These are phyloP conservation scores for Hydrozoanthus tunicans DNA, from an alignment of 64 coral and sea anemone species.

Conservation along the genomic window DNA sequence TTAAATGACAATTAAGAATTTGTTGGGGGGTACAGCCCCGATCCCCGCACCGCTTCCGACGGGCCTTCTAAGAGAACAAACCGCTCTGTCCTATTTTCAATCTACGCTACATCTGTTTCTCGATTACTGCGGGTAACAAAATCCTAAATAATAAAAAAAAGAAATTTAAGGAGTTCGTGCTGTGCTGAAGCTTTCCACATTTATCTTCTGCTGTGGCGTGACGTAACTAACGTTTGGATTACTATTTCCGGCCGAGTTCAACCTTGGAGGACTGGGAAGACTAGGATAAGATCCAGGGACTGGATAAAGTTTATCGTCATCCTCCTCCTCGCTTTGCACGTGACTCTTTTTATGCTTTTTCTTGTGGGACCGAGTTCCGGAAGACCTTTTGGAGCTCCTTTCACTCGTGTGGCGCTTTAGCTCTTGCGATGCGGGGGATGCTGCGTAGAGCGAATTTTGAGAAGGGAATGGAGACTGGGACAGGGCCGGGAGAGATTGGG, in stretches of 20 bases:
- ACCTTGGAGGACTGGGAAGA: slow-evolving; percentile 24
- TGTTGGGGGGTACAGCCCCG: too few relatives aligned
- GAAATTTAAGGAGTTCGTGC: neutral
- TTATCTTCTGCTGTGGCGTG: neutral
- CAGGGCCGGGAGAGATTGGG: neutral
- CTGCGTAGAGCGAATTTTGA: neutral
- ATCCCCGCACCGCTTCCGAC: too few relatives aligned
- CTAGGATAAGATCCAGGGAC: slow-evolving; percentile 30
- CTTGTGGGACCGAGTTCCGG: slow-evolving; percentile 33
- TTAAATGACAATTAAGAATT: too few relatives aligned
- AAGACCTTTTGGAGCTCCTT: slow-evolving; percentile 1
- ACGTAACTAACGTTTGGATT: slow-evolving; percentile 64
- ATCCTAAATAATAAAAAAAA: neutral
- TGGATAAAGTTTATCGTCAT: slow-evolving; percentile 60
- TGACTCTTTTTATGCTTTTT: slow-evolving; percentile 61
- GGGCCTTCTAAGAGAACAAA: too few relatives aligned
- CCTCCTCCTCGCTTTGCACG: slow-evolving; percentile 56
- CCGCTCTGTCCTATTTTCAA: too few relatives aligned
- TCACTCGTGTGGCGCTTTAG: slow-evolving; percentile 13
- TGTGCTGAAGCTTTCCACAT: neutral
- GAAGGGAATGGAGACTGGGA: slow-evolving; percentile 40
- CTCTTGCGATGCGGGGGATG: neutral
- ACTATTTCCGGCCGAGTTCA: neutral
- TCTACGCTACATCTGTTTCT: too few relatives aligned
- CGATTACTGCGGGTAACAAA: neutral